Conservation (phyloP, 2,888 invertebrate genomes). For the Oasisia sp. region DNA sequence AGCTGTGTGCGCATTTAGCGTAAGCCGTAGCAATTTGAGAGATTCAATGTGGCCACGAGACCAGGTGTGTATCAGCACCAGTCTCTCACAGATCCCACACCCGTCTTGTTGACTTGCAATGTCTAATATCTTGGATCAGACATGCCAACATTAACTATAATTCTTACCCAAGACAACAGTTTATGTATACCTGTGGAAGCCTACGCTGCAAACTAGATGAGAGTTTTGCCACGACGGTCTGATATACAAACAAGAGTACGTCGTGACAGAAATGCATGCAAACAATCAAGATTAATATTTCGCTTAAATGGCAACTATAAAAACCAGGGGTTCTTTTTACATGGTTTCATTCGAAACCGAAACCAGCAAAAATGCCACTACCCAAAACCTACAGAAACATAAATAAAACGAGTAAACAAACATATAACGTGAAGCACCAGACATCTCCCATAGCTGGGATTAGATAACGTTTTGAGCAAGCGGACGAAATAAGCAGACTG, state of each 20-base stretch:
- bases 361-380: not conserved
- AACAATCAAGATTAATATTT: no score
- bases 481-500: conserved; percentile 3
- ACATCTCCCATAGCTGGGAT: not conserved
- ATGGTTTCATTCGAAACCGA: not conserved
- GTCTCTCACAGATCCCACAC: no score
- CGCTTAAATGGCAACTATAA: no score
- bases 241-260: no score
- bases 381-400: not conserved
- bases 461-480: not conserved
- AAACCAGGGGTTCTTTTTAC: not conserved
- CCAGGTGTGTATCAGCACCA: no score
- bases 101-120: not conserved
- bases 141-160: not conserved
- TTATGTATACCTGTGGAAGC: not conserved
- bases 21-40: not conserved
- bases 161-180: not conserved
- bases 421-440: not conserved
- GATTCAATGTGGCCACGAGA: not conserved
- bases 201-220: not conserved
- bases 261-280: no score
- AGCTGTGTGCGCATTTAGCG: not conserved
- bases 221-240: not conserved
- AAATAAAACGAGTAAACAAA: not conserved
- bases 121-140: not conserved